A percentile compares a stretch with the other conserved stretches of the same genome.
Evolutionary conservation across 2,113 vertebrate species (phyloP).

Genomic region (Hippopotamus amphibius): DNA sequence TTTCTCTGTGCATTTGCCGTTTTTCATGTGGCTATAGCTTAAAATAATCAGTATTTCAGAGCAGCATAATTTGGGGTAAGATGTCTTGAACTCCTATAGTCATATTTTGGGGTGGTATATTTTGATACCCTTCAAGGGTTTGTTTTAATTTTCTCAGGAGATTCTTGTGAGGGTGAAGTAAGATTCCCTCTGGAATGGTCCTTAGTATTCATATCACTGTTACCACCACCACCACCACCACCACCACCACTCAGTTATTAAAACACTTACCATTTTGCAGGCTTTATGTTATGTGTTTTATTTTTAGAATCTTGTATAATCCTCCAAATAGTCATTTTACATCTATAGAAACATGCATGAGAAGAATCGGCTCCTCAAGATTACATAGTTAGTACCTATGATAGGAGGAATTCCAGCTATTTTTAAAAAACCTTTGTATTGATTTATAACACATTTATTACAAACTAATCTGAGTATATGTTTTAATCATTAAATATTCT

Average conservation of each 20-base stretch:
- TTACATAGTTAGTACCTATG: background rate
- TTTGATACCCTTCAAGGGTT: background rate
- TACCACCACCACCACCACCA: too few species aligned
- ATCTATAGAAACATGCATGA: background rate
- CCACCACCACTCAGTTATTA: background rate
- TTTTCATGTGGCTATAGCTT: background rate
- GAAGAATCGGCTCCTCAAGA: background rate
- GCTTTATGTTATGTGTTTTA: background rate
- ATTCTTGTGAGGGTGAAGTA: background rate
- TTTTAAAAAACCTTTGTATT: background rate
- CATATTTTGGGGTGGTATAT: background rate
- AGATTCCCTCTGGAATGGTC: background rate
- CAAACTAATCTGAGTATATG: background rate
- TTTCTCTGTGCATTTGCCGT: background rate
- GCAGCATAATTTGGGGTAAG: background rate
- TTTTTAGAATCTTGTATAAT: background rate
- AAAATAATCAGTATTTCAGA: background rate
- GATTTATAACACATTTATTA: background rate
- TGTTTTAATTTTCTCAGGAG: background rate
- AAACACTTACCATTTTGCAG: background rate
- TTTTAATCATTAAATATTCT: constrained; percentile 45
- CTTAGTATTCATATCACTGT: background rate
- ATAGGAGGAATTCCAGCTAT: background rate
- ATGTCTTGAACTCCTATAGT: background rate
- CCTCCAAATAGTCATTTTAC: background rate